Evolutionary conservation across 2,113 vertebrate genomes (phyloP), one percentile per base, ranked within the genome.

Genomic region (Holacanthus passer): DNA sequence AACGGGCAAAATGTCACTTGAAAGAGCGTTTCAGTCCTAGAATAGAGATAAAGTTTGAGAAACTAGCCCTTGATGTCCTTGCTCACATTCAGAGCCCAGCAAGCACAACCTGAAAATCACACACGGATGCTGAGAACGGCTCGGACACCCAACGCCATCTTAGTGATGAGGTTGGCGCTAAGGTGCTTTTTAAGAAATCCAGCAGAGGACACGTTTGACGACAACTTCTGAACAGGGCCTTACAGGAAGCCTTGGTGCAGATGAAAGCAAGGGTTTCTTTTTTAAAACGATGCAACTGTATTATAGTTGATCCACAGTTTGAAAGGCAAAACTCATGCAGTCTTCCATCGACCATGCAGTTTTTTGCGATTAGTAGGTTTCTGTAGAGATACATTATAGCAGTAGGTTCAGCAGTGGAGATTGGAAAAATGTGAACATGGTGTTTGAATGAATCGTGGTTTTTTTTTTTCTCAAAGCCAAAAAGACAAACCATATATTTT

Each of bases 281-380:
- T 77, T 77, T 69, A 27, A 82, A 86, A 91, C 72, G 91, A 86
- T 88, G 93, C 93, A 92, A 92, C 90, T 83, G 83, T 90, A 74
- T 90, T 87, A 89, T 92, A 91, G 90, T 89, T 89, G 85, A 92
- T 93, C 93, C 80, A 89, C 87, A 91, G 84, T 91, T 95, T 88
- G 87, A 93, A 94, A 94, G 93, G 87, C 93, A 92, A 94, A 94
- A 93, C 94, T 94, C 95, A 95, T 95, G 95, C 95, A 95, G 89
- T 94, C 94, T 91, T 94, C 91, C 85, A 82, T 91, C 79, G 86
- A 92, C 92, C 95, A 95, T 95, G 95, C 95, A 95, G 90, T 86
- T 93, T 91, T 89, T 93, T 93, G 89, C 87, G 59, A 87, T 91
- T 88, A 89, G 85, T 85, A 93, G 87, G 67, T 92, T 91, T 90